These are phyloP conservation scores for Volucella inflata DNA, from an alignment of 2,888 invertebrate species.

Conservation along the genomic window DNA sequence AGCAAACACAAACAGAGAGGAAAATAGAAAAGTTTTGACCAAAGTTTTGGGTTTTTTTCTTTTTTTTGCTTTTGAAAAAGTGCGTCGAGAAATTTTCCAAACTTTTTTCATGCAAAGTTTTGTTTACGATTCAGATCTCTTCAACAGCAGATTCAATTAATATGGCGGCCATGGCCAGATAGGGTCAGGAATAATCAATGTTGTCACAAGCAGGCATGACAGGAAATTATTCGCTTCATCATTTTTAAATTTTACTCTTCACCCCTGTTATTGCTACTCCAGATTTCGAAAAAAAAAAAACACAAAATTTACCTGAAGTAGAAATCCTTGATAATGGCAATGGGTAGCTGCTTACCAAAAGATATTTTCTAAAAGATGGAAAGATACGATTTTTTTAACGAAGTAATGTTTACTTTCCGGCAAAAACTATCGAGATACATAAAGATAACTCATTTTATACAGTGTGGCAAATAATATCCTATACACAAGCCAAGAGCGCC, in stretches of 20 bases:
- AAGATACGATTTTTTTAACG: too few relatives aligned
- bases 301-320: too few relatives aligned
- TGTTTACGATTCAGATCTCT: conserved; percentile 34
- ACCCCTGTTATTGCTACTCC: too few relatives aligned
- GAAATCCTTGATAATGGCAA: too few relatives aligned
- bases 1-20: conserved; percentile 33
- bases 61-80: conserved; percentile 42
- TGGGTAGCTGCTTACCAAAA: too few relatives aligned
- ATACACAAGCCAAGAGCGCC: too few relatives aligned
- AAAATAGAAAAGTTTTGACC: conserved; percentile 27
- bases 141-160: conserved; percentile 57
- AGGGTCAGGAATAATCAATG: conserved; percentile 37
- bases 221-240: conserved; percentile 33
- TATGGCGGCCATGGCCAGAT: conserved; percentile 22
- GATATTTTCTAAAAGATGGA: too few relatives aligned
- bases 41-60: conserved; percentile 29
- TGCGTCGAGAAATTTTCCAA: conserved; percentile 28
- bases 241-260: background rate
- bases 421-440: too few relatives aligned
- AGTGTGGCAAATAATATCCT: too few relatives aligned
- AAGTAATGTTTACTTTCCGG: too few relatives aligned
- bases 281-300: too few relatives aligned
- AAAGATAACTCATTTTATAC: too few relatives aligned
- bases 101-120: conserved; percentile 52
- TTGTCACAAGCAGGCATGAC: conserved; percentile 58